phyloP scores from a whole-genome alignment of 2,888 invertebrate genomes.

The Thymelicus lineola region DNA sequence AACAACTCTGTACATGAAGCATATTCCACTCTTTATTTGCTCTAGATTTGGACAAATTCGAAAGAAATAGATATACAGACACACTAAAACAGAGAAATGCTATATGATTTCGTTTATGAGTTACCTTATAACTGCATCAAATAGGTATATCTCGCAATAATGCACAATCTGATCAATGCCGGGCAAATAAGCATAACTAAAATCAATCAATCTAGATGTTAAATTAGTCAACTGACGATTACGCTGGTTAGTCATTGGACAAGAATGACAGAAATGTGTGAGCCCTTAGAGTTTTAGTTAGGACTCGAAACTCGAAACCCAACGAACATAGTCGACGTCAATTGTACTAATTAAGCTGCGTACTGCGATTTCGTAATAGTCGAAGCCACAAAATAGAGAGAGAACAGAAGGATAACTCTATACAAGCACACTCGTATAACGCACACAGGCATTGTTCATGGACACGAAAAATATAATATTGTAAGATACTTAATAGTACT shows the following conservation, averaged over 20 bases:
- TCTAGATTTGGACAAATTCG: no score
- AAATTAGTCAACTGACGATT: background rate
- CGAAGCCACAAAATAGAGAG: background rate
- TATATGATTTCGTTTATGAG: no score
- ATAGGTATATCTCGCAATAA: background rate
- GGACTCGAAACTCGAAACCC: background rate
- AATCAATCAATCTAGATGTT: background rate
- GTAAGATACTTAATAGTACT: no score
- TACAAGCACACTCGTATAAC: no score
- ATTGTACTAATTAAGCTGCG: conserved; percentile 34
- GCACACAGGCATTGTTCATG: no score
- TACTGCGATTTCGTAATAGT: conserved; percentile 24
- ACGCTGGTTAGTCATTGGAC: conserved; percentile 4
- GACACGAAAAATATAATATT: no score
- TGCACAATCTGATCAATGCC: background rate
- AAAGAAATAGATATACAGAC: no score
- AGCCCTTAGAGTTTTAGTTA: conserved; percentile 2
- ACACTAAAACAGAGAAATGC: no score
- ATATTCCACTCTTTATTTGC: no score
- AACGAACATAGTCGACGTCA: conserved; percentile 27
- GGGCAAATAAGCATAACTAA: background rate
- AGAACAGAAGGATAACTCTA: no score
- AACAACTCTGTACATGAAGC: no score
- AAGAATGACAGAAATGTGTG: conserved; percentile 20
- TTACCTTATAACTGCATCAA: no score